Conservation (phyloP, 2,113 vertebrate genomes). For the Recurvirostra avosetta region DNA sequence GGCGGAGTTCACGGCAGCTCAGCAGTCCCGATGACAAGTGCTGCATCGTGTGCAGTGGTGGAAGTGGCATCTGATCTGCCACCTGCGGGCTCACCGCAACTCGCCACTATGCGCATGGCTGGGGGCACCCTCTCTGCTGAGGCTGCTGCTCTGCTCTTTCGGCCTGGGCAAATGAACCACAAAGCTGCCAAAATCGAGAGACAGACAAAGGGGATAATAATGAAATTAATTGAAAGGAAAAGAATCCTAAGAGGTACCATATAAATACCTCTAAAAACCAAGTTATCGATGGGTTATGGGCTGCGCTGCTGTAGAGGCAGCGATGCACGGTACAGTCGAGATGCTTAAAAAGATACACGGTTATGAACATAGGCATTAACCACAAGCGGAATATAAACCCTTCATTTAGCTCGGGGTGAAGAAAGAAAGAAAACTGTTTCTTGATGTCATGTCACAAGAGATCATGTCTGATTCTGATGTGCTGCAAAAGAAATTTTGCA, state of each 20-base stretch:
- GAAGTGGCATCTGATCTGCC: neutral
- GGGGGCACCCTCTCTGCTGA: neutral
- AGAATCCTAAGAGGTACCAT: neutral
- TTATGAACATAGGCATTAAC: neutral
- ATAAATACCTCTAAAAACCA: neutral
- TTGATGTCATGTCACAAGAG: constrained; percentile 50
- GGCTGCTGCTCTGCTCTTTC: neutral
- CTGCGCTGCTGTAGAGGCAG: neutral
- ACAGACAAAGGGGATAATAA: neutral
- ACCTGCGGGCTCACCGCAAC: neutral
- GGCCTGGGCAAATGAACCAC: neutral
- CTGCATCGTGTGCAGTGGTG: accelerated
- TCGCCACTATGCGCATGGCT: accelerated
- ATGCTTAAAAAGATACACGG: neutral
- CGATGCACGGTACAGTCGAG: neutral
- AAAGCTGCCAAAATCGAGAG: neutral
- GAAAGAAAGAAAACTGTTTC: constrained; percentile 50
- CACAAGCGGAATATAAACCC: constrained; percentile 40
- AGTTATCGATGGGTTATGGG: neutral
- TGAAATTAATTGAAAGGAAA: neutral
- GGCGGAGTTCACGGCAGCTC: neutral
- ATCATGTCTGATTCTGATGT: constrained; percentile 14
- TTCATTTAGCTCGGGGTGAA: constrained; percentile 43
- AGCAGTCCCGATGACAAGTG: neutral
- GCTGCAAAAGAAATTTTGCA: constrained; percentile 44